These are phyloP conservation scores for Phoxinus dragarum DNA, from an alignment of 2,797 vertebrate species.

Conservation along the genomic window DNA sequence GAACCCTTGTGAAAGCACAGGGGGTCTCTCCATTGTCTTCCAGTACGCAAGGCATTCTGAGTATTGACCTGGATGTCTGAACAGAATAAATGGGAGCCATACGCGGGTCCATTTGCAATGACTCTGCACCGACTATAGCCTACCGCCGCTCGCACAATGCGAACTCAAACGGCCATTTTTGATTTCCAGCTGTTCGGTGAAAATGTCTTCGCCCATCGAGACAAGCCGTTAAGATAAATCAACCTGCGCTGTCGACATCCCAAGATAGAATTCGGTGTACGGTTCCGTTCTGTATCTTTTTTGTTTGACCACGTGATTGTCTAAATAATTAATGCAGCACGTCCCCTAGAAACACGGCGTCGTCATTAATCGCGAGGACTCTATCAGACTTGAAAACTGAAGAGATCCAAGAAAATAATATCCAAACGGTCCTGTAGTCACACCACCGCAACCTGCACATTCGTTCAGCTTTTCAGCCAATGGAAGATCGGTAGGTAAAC, in stretches of 20 bases:
- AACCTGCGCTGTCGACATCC: conserved; percentile 82
- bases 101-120: conserved; percentile 83
- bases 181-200: conserved; percentile 84
- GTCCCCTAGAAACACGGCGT: conserved; percentile 99
- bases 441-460: conserved; percentile 85
- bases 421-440: conserved; percentile 88
- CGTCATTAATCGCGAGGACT: conserved; percentile 99
- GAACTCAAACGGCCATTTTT: conserved; percentile 85
- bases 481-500: conserved; percentile 94
- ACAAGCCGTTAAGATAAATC: conserved; percentile 81
- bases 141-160: conserved; percentile 65
- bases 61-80: conserved; percentile 82
- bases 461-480: conserved; percentile 85
- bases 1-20: not conserved
- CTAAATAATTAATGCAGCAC: conserved; percentile 99
- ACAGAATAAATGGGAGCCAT: conserved; percentile 82
- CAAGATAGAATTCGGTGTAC: conserved; percentile 89
- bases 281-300: conserved; percentile 83
- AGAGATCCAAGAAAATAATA: conserved; percentile 99
- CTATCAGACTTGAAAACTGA: conserved; percentile 99
- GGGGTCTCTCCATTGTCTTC: conserved; percentile 34
- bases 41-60: conserved; percentile 67
- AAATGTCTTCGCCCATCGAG: conserved; percentile 76
- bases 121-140: conserved; percentile 78
- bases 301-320: conserved; percentile 99